Base-by-base conservation (phyloP, 2,888 invertebrate genomes). In the Amblyteles armatorius region DNA sequence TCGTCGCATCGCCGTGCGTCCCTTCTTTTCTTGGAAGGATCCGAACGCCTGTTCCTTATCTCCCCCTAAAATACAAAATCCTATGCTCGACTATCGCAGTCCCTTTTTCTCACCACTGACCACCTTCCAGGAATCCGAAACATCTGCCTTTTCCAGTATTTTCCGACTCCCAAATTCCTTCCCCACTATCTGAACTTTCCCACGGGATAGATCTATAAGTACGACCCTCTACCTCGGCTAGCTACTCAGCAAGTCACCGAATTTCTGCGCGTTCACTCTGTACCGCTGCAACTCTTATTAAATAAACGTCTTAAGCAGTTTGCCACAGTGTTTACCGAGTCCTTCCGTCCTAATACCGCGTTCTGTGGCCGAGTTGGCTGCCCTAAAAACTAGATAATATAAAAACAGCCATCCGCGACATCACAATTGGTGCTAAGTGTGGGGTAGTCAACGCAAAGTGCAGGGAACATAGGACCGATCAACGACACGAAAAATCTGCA, bases 271-370 rank as follows among this genome's bases (percentile, higher is more conserved):
- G 52, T 26, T 26, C 26, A 52, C 52, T 19, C 19, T 52, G 52
- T 52, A 4, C 3, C 52, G 52, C 52, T n/a, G 52, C n/a, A 0
- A 3, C 5, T 52, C 6, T 16, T n/a, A 19, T 19, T 2, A 2
- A 52, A 52, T 52, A 52, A 67, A 67, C 33, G 65, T 40, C 65
- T 67, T 40, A 3, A 36, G 3, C 36, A 36, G 36, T 44, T 44
- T 22, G 67, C 5, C 9, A 6, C 44, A n/a, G 67, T 67, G 44
- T 67, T 7, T 3, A 67, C 67, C 44, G 67, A n/a, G 67, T 40
- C 36, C 22, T 67, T n/a, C 40, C 36, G 16, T n/a, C 36, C 40
- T 36, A 67, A 19, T 6, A 67, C 65, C 65, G 36, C 65, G 40
- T 63, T 63, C 33, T 29, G 63, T 63, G 5, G 63, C 36, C 3